These are phyloP conservation scores for Nebria brevicollis DNA, from an alignment of 2,888 invertebrate species.

Conservation along the genomic window DNA sequence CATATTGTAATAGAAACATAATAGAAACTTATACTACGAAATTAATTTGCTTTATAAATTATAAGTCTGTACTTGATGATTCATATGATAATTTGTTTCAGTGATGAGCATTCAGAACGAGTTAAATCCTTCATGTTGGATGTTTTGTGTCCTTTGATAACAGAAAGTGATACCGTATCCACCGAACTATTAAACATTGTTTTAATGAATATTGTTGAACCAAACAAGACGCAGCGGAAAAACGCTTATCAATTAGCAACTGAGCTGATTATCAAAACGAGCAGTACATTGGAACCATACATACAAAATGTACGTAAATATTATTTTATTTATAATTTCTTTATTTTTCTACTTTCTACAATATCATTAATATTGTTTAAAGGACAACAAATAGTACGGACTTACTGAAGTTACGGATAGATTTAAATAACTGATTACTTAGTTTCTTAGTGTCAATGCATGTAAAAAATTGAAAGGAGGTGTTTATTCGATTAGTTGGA, in stretches of 20 bases:
- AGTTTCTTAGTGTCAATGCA: no score
- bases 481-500: no score
- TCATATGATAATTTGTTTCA: constrained; percentile 59
- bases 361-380: no score
- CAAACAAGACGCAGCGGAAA: constrained; percentile 88
- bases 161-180: constrained; percentile 94
- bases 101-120: constrained; percentile 95
- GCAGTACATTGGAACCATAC: constrained; percentile 92
- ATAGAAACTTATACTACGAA: no score
- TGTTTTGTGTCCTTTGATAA: constrained; percentile 91
- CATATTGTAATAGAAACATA: no score
- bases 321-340: neutral
- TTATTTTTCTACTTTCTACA: neutral
- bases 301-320: constrained; percentile 83
- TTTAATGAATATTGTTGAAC: constrained; percentile 93
- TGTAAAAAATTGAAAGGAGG: no score
- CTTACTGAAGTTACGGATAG: no score
- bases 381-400: no score
- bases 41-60: no score
- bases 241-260: constrained; percentile 91
- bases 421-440: no score
- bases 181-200: constrained; percentile 94
- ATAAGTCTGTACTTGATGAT: no score
- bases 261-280: constrained; percentile 90
- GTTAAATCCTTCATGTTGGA: constrained; percentile 98